A percentile compares a stretch with the other conserved stretches of the same genome.
Evolutionary conservation across 92 coral and sea anemone species (phyloP).

Genomic region (Phenganax subtilis): DNA sequence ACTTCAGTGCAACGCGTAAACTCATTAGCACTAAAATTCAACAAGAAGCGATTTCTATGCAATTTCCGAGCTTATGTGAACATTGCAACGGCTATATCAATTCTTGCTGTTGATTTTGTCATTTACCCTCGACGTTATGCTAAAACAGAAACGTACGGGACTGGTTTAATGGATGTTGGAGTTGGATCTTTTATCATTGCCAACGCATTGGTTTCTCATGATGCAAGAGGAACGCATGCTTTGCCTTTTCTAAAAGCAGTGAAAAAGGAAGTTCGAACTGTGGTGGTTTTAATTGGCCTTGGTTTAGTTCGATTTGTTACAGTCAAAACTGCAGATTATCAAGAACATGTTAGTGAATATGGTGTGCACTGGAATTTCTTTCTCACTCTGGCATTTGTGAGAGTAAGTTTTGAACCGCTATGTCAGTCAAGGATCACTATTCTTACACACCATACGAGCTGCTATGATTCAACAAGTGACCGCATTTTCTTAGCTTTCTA

Average conservation of each 20-base stretch:
- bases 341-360: slow-evolving; percentile 89
- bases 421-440: not conserved
- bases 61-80: slow-evolving; percentile 79
- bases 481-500: not conserved
- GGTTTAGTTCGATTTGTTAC: slow-evolving; percentile 64
- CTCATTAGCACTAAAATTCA: not conserved
- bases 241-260: slow-evolving; percentile 48
- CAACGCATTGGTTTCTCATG: slow-evolving; percentile 82
- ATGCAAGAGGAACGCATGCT: slow-evolving; percentile 57
- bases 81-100: slow-evolving; percentile 77
- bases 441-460: no score
- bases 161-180: slow-evolving; percentile 92
- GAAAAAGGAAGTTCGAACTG: slow-evolving; percentile 45
- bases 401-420: slow-evolving; percentile 52
- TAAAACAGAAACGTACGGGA: slow-evolving; percentile 91
- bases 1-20: not conserved
- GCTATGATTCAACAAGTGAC: not conserved
- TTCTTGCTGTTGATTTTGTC: slow-evolving; percentile 85
- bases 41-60: slow-evolving; percentile 66
- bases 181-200: slow-evolving; percentile 92
- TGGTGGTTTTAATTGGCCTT: slow-evolving; percentile 69
- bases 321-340: slow-evolving; percentile 88
- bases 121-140: slow-evolving; percentile 87
- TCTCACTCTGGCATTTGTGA: slow-evolving; percentile 71
- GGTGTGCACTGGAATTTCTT: slow-evolving; percentile 98